A percentile compares a stretch with the other conserved stretches of the same genome.
phyloP scores from a whole-genome alignment of 2,113 vertebrate genomes.

The Coracopsis vasa region DNA sequence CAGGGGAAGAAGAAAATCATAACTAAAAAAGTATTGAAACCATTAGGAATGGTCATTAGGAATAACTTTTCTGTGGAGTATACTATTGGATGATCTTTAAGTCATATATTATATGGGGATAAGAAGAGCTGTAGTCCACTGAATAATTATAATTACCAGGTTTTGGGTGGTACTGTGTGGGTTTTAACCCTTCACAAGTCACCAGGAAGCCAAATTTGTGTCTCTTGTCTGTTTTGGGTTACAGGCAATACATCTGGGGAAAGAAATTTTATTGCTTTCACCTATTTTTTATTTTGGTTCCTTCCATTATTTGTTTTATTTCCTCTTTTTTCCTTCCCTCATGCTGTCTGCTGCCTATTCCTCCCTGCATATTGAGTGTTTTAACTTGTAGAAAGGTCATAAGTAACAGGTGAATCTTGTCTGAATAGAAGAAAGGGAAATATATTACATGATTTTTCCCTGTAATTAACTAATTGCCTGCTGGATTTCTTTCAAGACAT shows the following conservation, averaged over 20 bases:
- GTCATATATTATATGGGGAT: neutral
- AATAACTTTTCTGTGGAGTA: neutral
- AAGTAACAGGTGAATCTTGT: neutral
- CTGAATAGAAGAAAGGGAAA: neutral
- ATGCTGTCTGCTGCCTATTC: neutral
- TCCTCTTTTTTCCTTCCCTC: neutral
- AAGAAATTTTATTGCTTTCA: neutral
- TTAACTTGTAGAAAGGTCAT: neutral
- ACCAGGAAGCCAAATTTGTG: neutral
- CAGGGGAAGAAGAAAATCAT: constrained; percentile 41
- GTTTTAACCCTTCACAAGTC: neutral
- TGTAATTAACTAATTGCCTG: neutral
- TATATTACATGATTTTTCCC: neutral
- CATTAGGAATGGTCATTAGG: constrained; percentile 32
- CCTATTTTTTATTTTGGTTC: neutral
- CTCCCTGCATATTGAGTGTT: neutral
- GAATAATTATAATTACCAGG: neutral
- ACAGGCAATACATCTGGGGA: neutral
- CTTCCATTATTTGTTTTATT: neutral
- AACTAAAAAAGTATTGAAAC: constrained; percentile 38
- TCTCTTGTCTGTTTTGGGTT: neutral
- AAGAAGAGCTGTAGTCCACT: neutral
- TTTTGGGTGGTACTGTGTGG: neutral
- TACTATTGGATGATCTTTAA: constrained; percentile 8
- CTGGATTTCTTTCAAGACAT: neutral